Evolutionary conservation across 1,140 invertebrate genomes (phyloP).

Genomic region (Phthorimaea operculella): DNA sequence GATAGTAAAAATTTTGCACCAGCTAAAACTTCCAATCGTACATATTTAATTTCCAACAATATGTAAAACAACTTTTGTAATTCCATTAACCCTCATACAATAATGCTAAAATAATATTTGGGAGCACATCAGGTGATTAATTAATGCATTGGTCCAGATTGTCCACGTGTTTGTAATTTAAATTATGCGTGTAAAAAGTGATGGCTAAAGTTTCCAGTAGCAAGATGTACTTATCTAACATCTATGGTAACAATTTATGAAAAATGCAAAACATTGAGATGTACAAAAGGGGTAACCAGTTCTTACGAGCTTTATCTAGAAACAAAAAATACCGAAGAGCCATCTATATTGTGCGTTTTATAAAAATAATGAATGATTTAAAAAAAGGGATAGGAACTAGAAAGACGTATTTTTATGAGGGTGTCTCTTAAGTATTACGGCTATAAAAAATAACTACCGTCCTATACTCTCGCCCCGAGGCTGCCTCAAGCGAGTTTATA

Average conservation of each 20-base stretch:
- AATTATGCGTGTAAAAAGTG: too few relatives aligned
- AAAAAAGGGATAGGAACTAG: constrained; percentile 11
- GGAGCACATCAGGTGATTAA: too few relatives aligned
- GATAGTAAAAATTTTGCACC: background rate
- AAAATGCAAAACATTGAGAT: too few relatives aligned
- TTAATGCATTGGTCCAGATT: too few relatives aligned
- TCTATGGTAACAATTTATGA: background rate
- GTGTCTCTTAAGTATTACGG: background rate
- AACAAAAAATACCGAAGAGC: background rate
- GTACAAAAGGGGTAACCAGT: too few relatives aligned
- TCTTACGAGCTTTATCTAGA: too few relatives aligned
- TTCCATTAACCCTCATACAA: background rate
- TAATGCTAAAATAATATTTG: too few relatives aligned
- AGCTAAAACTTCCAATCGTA: background rate
- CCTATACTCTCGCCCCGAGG: too few relatives aligned
- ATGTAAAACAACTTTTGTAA: background rate
- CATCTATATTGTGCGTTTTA: constrained; percentile 14
- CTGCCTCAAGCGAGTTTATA: too few relatives aligned
- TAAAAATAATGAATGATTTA: background rate
- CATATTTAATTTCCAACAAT: background rate
- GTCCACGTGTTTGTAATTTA: too few relatives aligned
- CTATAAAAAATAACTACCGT: background rate
- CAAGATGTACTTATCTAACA: background rate
- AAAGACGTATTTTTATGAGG: background rate
- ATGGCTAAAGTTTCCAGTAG: too few relatives aligned